A percentile compares a stretch with the other conserved stretches of the same genome.
phyloP scores from a whole-genome alignment of 2,888 invertebrate species.

The Thecophora atra region DNA sequence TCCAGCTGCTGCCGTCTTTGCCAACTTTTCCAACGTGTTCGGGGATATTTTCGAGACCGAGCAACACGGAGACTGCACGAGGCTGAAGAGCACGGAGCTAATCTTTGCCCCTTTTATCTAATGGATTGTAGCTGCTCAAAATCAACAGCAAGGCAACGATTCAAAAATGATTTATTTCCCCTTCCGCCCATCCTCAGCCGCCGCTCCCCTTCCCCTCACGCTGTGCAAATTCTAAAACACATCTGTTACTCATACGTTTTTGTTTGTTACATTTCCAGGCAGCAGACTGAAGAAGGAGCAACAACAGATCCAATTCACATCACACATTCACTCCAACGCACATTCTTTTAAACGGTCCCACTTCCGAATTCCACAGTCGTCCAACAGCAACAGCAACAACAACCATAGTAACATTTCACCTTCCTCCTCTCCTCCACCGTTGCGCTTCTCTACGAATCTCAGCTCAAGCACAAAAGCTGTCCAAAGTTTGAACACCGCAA shows the following conservation, averaged over 20 bases:
- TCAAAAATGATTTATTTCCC: background rate
- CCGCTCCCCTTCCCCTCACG: background rate
- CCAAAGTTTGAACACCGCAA: slow-evolving; percentile 47
- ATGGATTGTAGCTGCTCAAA: too few relatives aligned
- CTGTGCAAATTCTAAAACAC: background rate
- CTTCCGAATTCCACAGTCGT: background rate
- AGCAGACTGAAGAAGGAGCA: slow-evolving; percentile 8
- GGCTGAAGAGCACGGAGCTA: too few relatives aligned
- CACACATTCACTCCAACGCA: too few relatives aligned
- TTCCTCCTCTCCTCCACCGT: background rate
- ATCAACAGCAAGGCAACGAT: too few relatives aligned
- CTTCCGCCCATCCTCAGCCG: background rate
- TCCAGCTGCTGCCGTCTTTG: too few relatives aligned
- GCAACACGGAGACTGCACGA: too few relatives aligned
- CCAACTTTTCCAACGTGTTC: too few relatives aligned
- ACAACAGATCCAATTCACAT: background rate
- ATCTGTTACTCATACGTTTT: slow-evolving; percentile 7
- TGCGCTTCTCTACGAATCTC: too few relatives aligned
- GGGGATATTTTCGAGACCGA: too few relatives aligned
- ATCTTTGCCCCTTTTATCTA: too few relatives aligned
- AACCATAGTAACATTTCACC: background rate
- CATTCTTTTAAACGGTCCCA: background rate
- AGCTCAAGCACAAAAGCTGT: slow-evolving; percentile 44
- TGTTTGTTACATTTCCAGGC: background rate
- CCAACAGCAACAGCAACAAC: slow-evolving; percentile 13